These are phyloP conservation scores for Saturnia pavonia DNA, from an alignment of 2,888 invertebrate genomes.

Conservation along the genomic window DNA sequence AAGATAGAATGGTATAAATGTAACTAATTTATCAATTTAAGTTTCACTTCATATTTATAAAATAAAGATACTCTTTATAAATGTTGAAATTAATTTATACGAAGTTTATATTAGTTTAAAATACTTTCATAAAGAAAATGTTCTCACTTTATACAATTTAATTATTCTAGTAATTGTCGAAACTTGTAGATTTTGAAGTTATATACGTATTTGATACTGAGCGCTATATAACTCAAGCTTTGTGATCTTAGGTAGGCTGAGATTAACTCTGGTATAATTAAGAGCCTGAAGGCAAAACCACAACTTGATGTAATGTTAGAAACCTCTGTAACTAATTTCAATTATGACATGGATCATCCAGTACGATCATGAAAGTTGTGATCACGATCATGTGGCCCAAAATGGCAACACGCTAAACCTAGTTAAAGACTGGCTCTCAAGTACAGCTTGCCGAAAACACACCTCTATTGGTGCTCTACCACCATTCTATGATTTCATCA, in stretches of 20 bases:
- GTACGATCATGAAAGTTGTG: background rate
- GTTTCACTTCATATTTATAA: too few species aligned
- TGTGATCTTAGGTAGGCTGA: conserved; percentile 38
- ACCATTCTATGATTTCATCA: too few species aligned
- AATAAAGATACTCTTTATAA: background rate
- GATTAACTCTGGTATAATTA: conserved; percentile 50
- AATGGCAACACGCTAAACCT: too few species aligned
- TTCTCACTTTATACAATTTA: background rate
- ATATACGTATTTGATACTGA: conserved; percentile 50
- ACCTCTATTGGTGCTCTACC: too few species aligned
- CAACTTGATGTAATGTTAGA: conserved; percentile 18
- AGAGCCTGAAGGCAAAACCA: conserved; percentile 28
- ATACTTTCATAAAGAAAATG: background rate
- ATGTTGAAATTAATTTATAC: background rate
- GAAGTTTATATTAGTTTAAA: background rate
- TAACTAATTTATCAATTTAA: background rate
- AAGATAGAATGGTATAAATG: background rate
- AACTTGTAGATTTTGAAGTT: conserved; percentile 38
- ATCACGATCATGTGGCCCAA: too few species aligned
- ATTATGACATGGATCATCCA: conserved; percentile 3
- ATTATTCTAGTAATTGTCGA: conserved; percentile 25
- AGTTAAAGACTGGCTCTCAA: too few species aligned
- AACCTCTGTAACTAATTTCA: conserved; percentile 20
- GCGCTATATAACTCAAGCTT: conserved; percentile 46
- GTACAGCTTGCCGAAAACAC: too few species aligned